A percentile compares a stretch with the other conserved stretches of the same genome.
Conservation (phyloP, 2,797 vertebrate genomes). For the Rhincodon typus region DNA sequence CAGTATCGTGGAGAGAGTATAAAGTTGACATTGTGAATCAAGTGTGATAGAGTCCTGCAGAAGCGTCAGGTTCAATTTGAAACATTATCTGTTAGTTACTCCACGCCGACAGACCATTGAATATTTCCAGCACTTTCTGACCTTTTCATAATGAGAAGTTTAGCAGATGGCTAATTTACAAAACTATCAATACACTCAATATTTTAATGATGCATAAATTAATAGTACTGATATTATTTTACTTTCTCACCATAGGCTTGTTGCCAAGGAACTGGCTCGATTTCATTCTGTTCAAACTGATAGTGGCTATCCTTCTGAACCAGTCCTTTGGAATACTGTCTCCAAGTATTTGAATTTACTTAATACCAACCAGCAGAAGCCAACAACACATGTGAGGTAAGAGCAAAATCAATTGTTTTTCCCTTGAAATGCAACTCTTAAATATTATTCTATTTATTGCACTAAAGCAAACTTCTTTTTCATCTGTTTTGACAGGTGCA, state of each 20-base stretch:
- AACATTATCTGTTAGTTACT: not conserved
- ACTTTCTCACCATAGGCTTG: slow-evolving; percentile 50
- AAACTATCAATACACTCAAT: not conserved
- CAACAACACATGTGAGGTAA: slow-evolving; percentile 34
- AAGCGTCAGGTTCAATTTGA: too few relatives aligned
- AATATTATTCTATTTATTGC: not conserved
- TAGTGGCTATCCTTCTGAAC: slow-evolving; percentile 42
- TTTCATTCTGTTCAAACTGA: slow-evolving; percentile 58
- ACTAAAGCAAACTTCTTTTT: not conserved
- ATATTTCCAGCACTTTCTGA: not conserved
- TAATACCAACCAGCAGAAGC: slow-evolving; percentile 39
- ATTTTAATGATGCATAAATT: not conserved
- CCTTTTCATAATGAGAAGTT: not conserved
- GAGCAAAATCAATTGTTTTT: slow-evolving; percentile 35
- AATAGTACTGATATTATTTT: not conserved
- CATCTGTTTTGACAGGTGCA: not conserved
- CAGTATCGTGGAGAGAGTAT: too few relatives aligned
- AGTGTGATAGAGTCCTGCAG: not conserved
- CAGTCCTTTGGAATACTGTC: slow-evolving; percentile 59
- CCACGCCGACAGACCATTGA: not conserved
- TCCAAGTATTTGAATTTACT: slow-evolving; percentile 54
- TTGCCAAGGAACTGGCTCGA: slow-evolving; percentile 59
- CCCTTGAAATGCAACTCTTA: not conserved
- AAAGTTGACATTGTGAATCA: not conserved
- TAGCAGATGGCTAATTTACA: not conserved